Evolutionary conservation across 2,888 invertebrate species (phyloP).

Genomic region (Nemoura dubitans): DNA sequence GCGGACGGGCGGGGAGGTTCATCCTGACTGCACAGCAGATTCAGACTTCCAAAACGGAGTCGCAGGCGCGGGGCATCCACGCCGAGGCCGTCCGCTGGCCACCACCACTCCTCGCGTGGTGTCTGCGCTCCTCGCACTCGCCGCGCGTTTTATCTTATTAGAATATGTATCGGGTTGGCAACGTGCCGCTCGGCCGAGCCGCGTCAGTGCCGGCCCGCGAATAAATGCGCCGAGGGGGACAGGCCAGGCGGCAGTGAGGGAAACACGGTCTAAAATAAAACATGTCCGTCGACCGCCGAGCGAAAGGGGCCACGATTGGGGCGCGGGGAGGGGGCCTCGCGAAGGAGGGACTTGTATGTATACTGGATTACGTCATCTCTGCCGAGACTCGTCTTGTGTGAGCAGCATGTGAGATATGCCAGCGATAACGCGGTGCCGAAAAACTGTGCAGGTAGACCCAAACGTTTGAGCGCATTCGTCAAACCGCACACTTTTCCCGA

Average conservation of each 20-base stretch:
- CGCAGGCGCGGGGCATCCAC: background rate
- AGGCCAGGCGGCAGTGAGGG: background rate
- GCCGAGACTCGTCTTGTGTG: background rate
- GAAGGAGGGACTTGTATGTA: background rate
- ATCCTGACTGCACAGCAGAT: background rate
- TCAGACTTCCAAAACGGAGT: background rate
- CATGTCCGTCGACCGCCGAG: background rate
- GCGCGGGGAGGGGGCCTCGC: background rate
- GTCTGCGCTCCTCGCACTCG: no score
- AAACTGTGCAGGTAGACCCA: no score
- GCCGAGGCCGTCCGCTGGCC: background rate
- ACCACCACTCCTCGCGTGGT: no score
- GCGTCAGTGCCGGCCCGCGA: background rate
- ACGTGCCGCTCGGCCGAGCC: background rate
- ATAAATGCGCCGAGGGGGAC: background rate
- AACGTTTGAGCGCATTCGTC: background rate
- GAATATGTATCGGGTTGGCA: slow-evolving; percentile 12
- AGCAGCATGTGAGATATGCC: background rate
- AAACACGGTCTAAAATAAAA: background rate
- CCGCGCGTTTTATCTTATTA: background rate
- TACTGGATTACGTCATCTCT: background rate
- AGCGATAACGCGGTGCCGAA: background rate
- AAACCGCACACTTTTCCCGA: no score
- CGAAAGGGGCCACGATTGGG: background rate
- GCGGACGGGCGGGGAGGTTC: background rate